A percentile compares a stretch with the other conserved stretches of the same genome.
phyloP scores from a whole-genome alignment of 1,140 invertebrate species.

The Pseudomyrmex sp. region DNA sequence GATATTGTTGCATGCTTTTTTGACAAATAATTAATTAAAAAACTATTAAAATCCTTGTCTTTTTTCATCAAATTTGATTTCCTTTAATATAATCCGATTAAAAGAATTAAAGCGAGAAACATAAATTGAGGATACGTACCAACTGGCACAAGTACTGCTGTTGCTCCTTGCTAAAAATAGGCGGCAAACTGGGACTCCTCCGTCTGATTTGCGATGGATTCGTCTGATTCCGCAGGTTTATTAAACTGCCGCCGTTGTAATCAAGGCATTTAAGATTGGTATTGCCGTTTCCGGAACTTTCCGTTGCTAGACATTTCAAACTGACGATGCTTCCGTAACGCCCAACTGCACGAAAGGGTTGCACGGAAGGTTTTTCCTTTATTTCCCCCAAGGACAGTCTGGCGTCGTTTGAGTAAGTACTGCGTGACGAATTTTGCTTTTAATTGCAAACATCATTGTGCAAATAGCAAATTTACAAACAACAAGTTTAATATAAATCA shows the following conservation, averaged over 20 bases:
- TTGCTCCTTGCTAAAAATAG: conserved; percentile 85
- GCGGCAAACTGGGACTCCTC: conserved; percentile 87
- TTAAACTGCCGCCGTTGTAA: conserved; percentile 74
- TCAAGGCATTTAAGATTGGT: conserved; percentile 74
- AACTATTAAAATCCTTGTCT: too few species aligned
- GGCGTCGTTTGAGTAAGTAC: conserved; percentile 65
- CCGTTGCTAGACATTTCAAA: conserved; percentile 73
- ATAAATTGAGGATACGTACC: neutral
- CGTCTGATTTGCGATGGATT: conserved; percentile 73
- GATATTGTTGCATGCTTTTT: too few species aligned
- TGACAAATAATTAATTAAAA: too few species aligned
- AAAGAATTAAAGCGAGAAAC: neutral
- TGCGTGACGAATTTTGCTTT: conserved; percentile 50
- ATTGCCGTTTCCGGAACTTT: conserved; percentile 63
- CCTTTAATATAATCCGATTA: neutral
- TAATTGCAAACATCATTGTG: neutral
- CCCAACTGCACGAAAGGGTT: conserved; percentile 70
- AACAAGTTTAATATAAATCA: neutral
- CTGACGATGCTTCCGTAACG: conserved; percentile 78
- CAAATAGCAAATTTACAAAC: neutral
- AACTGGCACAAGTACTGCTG: conserved; percentile 72
- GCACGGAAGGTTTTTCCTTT: conserved; percentile 65
- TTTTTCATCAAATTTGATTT: too few species aligned
- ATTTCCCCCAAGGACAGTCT: conserved; percentile 73
- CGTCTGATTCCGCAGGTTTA: conserved; percentile 75